These are phyloP conservation scores for Speoplatyrhinus poulsoni DNA, from an alignment of 2,113 vertebrate species.

Conservation along the genomic window DNA sequence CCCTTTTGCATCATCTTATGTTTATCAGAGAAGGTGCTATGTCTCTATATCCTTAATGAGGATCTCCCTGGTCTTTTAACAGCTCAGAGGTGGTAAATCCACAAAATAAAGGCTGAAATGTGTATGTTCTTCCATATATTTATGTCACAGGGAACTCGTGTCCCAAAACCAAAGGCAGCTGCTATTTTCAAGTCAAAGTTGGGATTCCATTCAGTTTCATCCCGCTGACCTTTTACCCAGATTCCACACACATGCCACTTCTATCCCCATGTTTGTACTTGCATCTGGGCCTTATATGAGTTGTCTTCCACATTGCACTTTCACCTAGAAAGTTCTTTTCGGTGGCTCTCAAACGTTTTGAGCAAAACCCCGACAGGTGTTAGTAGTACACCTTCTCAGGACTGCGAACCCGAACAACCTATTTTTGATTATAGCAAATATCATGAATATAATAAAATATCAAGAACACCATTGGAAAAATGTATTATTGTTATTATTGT, in stretches of 20 bases:
- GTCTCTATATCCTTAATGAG: no score
- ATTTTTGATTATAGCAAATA: background rate
- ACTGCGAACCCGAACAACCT: background rate
- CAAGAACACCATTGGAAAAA: background rate
- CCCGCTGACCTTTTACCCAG: slow-evolving; percentile 64
- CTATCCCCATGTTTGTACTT: background rate
- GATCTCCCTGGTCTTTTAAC: no score
- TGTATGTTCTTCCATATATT: background rate
- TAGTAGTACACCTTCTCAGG: background rate
- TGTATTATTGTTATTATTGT: background rate
- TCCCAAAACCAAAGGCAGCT: slow-evolving; percentile 40
- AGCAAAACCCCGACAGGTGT: background rate
- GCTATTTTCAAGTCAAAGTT: slow-evolving; percentile 43
- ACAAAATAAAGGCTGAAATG: slow-evolving; percentile 59
- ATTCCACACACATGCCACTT: slow-evolving; percentile 29
- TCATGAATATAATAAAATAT: background rate
- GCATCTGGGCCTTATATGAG: background rate
- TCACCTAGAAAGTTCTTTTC: slow-evolving; percentile 52
- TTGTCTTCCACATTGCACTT: slow-evolving; percentile 50
- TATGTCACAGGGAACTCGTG: slow-evolving; percentile 36
- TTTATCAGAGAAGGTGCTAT: no score
- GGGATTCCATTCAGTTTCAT: slow-evolving; percentile 35
- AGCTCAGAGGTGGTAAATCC: background rate
- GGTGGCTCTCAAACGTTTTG: background rate
- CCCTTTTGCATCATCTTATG: no score